Base-by-base conservation (phyloP, 2,888 invertebrate genomes). In the Drosophila multiciliata region DNA sequence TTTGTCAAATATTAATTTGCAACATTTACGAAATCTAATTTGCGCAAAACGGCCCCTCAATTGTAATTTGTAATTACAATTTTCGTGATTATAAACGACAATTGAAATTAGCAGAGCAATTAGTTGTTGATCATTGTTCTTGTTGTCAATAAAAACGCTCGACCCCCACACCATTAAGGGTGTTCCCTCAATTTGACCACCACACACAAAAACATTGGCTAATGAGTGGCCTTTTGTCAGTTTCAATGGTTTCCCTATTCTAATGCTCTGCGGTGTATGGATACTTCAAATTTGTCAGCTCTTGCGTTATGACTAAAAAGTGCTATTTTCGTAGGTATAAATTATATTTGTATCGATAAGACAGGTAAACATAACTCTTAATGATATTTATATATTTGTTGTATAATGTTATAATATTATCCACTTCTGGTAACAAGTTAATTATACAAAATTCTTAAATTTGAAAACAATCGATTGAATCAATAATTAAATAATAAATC, bases 41-140 rank as follows among this genome's bases (percentile, higher is more conserved):
- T 78, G 67, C 69, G 40, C 33, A 58, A 73, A 50, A 49, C 45
- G 52, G 40, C 17, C 48, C 66, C 64, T 57, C 80, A 73, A 82
- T 80, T 84, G 81, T 84, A 89, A 88, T 87, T 87, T 89, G 84
- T 87, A 87, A 89, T 89, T 87, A 84, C 76, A 89, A 89, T 81
- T 83, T 86, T 82, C 82, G 67, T 85, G 81, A 87, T 87, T 85
- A 76, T 78, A 75, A 71, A 52, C 75, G 83, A 72, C 89, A 87
- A 87, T 87, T 84, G 87, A 87, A 87, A 87, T 87, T 87, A 87
- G 89, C 83, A 75, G 73, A 70, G 87, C 87, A 87, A 87, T 87
- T 87, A 89, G 83, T 87, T 79, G 79, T 75, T 84, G 84, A 84
- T 77, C 79, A 78, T 76, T 74, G 72, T 80, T 72, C 58, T 49